A percentile compares a stretch with the other conserved stretches of the same genome.
These are phyloP conservation scores for Capreolus pygargus DNA, from an alignment of 2,113 vertebrate genomes.

Conservation along the genomic window DNA sequence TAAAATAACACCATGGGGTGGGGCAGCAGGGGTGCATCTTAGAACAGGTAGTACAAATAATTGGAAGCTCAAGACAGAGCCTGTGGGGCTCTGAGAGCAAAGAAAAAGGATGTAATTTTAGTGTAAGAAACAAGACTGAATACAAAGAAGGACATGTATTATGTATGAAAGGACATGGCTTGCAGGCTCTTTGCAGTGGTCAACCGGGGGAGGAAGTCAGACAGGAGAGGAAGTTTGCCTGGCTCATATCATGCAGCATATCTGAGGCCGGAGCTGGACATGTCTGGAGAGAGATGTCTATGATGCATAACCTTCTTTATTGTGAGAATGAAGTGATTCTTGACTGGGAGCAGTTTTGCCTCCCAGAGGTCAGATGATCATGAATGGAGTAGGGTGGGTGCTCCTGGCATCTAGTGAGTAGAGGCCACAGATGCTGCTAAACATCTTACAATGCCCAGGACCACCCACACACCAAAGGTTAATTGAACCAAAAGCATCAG, in stretches of 20 bases:
- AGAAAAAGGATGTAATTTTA: conserved; percentile 10
- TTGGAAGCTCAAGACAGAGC: neutral
- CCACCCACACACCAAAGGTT: neutral
- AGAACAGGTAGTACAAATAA: conserved; percentile 1
- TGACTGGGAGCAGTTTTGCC: neutral
- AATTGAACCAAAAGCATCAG: neutral
- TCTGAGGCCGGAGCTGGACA: neutral
- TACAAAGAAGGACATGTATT: conserved; percentile 17
- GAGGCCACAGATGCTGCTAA: neutral
- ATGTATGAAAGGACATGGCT: neutral
- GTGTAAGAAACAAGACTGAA: neutral
- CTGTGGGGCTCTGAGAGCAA: conserved; percentile 1
- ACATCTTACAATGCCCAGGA: neutral
- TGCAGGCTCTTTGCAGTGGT: neutral
- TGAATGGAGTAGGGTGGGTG: neutral
- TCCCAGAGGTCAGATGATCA: neutral
- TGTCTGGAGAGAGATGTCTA: neutral
- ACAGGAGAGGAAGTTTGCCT: neutral
- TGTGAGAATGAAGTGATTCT: neutral
- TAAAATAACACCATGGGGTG: neutral
- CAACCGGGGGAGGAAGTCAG: neutral
- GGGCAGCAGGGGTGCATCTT: neutral
- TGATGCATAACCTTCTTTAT: neutral
- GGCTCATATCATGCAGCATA: neutral
- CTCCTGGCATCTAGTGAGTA: neutral